Base-by-base conservation (phyloP, 2,113 vertebrate genomes). In the Thymallus thymallus region DNA sequence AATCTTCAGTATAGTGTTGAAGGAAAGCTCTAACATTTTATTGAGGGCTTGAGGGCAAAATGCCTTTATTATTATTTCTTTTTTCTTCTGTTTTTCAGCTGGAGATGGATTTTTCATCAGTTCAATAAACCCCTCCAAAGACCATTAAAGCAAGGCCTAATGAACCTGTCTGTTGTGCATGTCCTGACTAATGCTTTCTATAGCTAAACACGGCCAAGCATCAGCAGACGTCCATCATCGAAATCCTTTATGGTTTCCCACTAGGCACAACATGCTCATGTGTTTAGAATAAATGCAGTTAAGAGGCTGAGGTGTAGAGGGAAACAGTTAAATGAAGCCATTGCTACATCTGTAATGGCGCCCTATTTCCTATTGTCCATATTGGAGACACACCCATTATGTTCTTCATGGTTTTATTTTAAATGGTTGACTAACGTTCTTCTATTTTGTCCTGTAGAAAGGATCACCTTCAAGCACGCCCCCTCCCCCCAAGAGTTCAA, bases 401-500 rank as follows among this genome's bases (percentile, higher is more conserved):
- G 35, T 10, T 41, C 9, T 41, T 41, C 35, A 41, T 41, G 35
- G 35, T 41, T 41, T 41, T 12, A 9, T 10, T 41, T 41, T 12
- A 41, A 41, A 41, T 41, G 3, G 45, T 16, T 61, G 13, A 64
- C 82, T 24, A 76, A 67, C 61, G 9, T 20, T 64, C 69, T 22
- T 74, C 1, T 4, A 6, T 74, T 13, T 85, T 82, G 30, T 20
- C 0, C 83, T 92, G 6, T 92, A 99, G 97, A 99, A 88, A 99
- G 95, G 86, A 94, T 99, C 79, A 98, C 95, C 86, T 98, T 99
- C 92, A 96, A 92, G 82, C 96, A 97, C 0, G 96, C 94, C 1
- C 96, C 96, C 1, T 96, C 96, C 14, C 97, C 95, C 0, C 98
- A 99, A 88, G 98, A 99, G 63, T 99, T 98, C 85, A 95, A 88